Conservation (phyloP, 2,113 vertebrate species). For the Pteruthius melanotis region DNA sequence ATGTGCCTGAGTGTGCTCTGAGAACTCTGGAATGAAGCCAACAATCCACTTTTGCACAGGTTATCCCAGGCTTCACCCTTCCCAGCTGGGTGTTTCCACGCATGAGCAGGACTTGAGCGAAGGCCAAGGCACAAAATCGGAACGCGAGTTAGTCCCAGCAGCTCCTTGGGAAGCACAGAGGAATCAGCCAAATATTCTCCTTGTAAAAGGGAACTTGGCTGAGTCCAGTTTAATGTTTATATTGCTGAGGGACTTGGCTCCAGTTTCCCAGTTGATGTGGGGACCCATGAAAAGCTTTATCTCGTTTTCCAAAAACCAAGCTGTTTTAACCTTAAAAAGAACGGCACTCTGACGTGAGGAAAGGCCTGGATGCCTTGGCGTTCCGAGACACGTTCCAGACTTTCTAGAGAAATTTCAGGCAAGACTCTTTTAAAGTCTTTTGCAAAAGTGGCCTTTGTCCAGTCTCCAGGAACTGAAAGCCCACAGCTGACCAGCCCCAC, state of each 20-base stretch:
- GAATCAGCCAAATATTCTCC: not conserved
- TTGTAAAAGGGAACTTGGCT: not conserved
- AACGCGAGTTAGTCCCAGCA: not conserved
- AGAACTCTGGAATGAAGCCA: not conserved
- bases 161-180: not conserved
- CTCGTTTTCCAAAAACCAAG: not conserved
- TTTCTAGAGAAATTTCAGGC: not conserved
- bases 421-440: not conserved
- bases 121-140: not conserved
- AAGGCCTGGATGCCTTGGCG: not conserved
- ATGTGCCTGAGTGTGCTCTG: not conserved
- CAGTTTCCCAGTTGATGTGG: not conserved
- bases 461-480: not conserved
- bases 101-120: not conserved
- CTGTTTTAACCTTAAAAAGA: not conserved
- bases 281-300: not conserved
- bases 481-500: accelerated
- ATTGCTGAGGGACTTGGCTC: not conserved
- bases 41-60: not conserved
- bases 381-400: not conserved
- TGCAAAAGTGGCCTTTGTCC: not conserved
- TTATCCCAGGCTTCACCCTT: not conserved
- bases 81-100: not conserved
- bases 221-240: not conserved
- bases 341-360: not conserved